Conservation (phyloP, 2,797 vertebrate species). For the Emydoidea blandingii region DNA sequence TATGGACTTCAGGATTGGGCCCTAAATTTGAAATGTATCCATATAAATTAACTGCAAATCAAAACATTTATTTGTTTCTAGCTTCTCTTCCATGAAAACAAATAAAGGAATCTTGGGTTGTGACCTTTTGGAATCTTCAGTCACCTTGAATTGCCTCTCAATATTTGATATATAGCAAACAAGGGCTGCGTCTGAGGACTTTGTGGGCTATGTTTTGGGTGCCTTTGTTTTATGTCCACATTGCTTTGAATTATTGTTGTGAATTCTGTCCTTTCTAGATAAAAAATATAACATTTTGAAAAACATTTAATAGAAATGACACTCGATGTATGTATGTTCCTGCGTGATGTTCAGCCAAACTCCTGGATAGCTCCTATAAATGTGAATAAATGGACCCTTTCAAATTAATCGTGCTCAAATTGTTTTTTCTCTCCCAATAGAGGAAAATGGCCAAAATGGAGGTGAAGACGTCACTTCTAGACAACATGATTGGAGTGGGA, state of each 20-base stretch:
- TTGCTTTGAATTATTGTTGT: neutral
- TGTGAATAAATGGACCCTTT: neutral
- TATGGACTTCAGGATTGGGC: neutral
- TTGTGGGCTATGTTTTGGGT: neutral
- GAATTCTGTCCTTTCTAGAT: neutral
- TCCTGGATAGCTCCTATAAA: neutral
- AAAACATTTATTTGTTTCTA: neutral
- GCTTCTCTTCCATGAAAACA: neutral
- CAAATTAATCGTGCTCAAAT: neutral
- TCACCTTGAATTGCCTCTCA: neutral
- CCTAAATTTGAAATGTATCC: neutral
- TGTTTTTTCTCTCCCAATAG: conserved; percentile 43
- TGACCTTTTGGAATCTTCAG: neutral
- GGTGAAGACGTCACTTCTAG: conserved; percentile 97
- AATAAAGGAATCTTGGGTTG: neutral
- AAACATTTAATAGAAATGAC: neutral
- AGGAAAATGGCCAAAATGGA: conserved; percentile 93
- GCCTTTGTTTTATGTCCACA: neutral
- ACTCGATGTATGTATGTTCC: neutral
- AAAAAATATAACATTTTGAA: neutral
- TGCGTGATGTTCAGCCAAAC: neutral
- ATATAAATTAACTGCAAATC: neutral
- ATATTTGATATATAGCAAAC: neutral
- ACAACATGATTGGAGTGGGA: conserved; percentile 98
- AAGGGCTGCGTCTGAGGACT: neutral